Conservation (phyloP, 2,797 vertebrate species). For the Mastacembelus armatus region DNA sequence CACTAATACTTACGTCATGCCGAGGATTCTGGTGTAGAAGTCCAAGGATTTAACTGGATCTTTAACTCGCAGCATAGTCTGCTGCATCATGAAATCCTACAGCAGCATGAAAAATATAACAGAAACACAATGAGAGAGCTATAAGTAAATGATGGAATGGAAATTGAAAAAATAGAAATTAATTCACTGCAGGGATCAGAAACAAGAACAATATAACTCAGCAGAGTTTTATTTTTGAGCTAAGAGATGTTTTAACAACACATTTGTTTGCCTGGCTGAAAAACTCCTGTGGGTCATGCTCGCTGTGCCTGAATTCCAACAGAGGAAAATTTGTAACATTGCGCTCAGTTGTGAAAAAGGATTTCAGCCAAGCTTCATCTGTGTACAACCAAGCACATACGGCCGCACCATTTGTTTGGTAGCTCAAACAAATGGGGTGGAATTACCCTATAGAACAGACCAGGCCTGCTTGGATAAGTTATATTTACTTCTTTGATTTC, state of each 20-base stretch:
- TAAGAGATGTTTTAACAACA: background rate
- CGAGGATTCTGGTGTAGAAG: constrained; percentile 96
- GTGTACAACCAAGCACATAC: background rate
- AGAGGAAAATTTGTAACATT: constrained; percentile 1
- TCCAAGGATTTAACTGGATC: constrained; percentile 96
- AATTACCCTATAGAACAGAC: background rate
- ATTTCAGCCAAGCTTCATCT: constrained; percentile 24
- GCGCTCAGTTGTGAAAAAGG: constrained; percentile 8
- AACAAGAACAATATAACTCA: background rate
- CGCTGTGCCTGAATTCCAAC: background rate
- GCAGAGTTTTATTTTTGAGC: too few relatives aligned
- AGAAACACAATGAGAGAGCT: constrained; percentile 9
- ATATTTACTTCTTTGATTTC: background rate
- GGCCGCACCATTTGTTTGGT: constrained; percentile 3
- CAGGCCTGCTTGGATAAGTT: background rate
- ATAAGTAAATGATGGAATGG: too few relatives aligned
- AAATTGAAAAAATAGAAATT: too few relatives aligned
- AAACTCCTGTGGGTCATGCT: background rate
- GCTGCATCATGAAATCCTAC: constrained; percentile 97
- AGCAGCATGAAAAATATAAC: background rate
- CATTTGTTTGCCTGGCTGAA: background rate
- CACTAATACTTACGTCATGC: constrained; percentile 92
- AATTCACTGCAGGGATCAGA: too few relatives aligned
- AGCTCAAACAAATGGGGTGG: background rate
- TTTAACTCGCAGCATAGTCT: constrained; percentile 97